These are phyloP conservation scores for Betta splendens DNA, from an alignment of 2,797 vertebrate species.

Conservation along the genomic window DNA sequence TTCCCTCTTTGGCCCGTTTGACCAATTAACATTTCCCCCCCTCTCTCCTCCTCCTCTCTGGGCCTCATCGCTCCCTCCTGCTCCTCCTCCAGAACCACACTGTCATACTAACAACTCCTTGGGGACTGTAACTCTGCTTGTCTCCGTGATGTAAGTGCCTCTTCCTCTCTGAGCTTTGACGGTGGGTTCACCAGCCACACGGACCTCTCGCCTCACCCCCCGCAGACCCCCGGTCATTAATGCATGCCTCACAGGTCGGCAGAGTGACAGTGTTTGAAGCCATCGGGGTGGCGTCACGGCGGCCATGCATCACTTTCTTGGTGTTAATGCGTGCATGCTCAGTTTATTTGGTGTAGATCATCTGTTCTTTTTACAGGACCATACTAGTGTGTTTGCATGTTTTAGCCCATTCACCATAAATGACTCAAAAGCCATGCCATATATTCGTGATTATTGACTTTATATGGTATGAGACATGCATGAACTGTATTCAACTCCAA, in stretches of 20 bases:
- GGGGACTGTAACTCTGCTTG: constrained; percentile 97
- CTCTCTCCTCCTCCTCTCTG: constrained; percentile 56
- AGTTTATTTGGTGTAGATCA: constrained; percentile 53
- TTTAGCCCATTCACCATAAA: constrained; percentile 48
- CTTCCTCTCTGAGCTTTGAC: constrained; percentile 73
- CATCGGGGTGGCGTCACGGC: constrained; percentile 57
- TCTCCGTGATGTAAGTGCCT: constrained; percentile 97
- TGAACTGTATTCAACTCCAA: neutral
- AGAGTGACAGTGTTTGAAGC: constrained; percentile 65
- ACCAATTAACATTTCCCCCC: constrained; percentile 66
- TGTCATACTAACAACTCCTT: constrained; percentile 99
- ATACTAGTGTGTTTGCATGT: constrained; percentile 61
- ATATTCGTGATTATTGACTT: constrained; percentile 11
- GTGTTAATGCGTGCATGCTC: constrained; percentile 65
- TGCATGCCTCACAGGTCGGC: constrained; percentile 77
- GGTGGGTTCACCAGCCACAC: constrained; percentile 62
- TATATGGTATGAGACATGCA: neutral
- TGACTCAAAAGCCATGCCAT: constrained; percentile 27
- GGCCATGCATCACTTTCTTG: constrained; percentile 57
- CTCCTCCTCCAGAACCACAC: constrained; percentile 91
- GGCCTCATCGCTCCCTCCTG: constrained; percentile 75
- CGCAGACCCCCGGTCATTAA: constrained; percentile 65
- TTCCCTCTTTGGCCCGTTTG: constrained; percentile 45
- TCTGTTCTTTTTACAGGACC: constrained; percentile 61
- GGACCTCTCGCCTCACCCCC: constrained; percentile 64